These are phyloP conservation scores for Hucho hucho DNA, from an alignment of 2,113 vertebrate species.

Conservation along the genomic window DNA sequence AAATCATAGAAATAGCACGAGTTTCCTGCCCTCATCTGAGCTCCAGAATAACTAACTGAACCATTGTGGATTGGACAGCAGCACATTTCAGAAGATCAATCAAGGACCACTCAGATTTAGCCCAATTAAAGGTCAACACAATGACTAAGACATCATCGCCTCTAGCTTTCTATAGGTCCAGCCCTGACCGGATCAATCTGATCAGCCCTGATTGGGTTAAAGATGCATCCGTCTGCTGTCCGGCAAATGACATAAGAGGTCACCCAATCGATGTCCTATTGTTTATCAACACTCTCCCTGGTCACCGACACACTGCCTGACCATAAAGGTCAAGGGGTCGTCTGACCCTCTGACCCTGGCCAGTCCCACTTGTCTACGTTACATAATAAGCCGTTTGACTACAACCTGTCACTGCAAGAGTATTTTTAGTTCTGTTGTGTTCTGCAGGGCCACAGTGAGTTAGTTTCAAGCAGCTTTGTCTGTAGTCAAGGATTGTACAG, in stretches of 20 bases:
- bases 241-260: conserved; percentile 32
- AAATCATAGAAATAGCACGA: no score
- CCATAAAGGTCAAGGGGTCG: conserved; percentile 44
- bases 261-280: conserved; percentile 35
- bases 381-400: conserved; percentile 55
- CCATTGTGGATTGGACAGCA: background rate
- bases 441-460: conserved; percentile 20
- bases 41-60: no score
- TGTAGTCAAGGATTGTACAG: conserved; percentile 41
- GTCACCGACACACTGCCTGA: conserved; percentile 57
- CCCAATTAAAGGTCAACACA: background rate
- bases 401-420: conserved; percentile 32
- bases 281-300: conserved; percentile 62
- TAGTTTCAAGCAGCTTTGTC: background rate
- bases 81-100: background rate
- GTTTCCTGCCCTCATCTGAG: no score
- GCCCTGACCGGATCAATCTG: conserved; percentile 35
- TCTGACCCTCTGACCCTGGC: conserved; percentile 58
- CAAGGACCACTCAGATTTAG: background rate
- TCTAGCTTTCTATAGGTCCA: background rate
- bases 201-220: conserved; percentile 46
- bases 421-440: conserved; percentile 8
- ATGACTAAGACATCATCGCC: background rate
- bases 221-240: conserved; percentile 45
- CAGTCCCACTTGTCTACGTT: conserved; percentile 47